Evolutionary conservation across 2,113 vertebrate species (phyloP).

Genomic region (Hylia prasina): DNA sequence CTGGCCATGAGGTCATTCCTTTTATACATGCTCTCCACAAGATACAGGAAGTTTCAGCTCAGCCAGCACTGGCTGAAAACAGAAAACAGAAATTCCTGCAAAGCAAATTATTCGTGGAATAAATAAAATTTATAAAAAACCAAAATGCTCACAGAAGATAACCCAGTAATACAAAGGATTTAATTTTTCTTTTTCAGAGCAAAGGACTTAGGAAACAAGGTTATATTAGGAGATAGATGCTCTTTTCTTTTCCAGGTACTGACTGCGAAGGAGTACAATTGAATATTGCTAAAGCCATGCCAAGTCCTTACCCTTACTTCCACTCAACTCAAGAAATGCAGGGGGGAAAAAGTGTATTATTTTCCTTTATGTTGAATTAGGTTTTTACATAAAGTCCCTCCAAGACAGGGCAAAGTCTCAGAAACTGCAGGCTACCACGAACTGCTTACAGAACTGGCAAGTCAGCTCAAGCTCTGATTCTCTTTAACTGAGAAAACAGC

Average conservation of each 20-base stretch:
- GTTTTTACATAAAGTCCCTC: background rate
- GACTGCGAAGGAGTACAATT: background rate
- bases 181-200: background rate
- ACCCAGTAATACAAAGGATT: background rate
- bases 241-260: background rate
- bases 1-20: slow-evolving; percentile 83
- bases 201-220: background rate
- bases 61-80: slow-evolving; percentile 63
- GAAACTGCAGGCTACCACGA: background rate
- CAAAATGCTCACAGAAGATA: background rate
- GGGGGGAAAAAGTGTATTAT: background rate
- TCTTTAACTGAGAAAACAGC: background rate
- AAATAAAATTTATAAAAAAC: background rate
- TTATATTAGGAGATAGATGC: background rate
- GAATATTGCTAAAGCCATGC: background rate
- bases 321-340: background rate
- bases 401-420: background rate
- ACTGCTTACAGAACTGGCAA: background rate
- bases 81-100: slow-evolving; percentile 65
- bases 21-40: slow-evolving; percentile 79
- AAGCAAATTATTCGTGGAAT: slow-evolving; percentile 32
- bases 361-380: background rate
- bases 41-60: slow-evolving; percentile 61
- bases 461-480: background rate
- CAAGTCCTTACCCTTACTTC: background rate